Evolutionary conservation across 2,113 vertebrate species (phyloP), one percentile per base, ranked within the genome.

Genomic region (Cottus gobio): DNA sequence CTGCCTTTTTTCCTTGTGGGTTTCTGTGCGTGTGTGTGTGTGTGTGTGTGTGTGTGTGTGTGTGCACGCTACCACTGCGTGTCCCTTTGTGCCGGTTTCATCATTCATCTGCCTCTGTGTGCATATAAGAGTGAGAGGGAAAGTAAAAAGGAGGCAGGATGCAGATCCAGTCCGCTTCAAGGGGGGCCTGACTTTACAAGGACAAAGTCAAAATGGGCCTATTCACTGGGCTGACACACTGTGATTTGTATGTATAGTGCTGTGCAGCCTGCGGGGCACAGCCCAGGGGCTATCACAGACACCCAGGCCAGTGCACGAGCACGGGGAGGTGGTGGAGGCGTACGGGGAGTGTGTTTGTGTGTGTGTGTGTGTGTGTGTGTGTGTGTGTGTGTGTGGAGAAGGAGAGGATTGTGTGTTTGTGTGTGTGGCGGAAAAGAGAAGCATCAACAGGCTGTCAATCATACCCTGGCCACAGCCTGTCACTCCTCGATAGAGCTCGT

Each of bases 371-470:
- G 65, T 39, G 60, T 44, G 71, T 36, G 68, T 46, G 34, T 31
- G 50, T 50, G 18, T 18, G 60, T 44, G 71, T 36, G 68, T 46
- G 34, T 31, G 50, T 50, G 18, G 5, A 50, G 46, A 22, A 50
- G 18, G 20, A 50, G 18, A 50, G 46, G 18, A 22, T 62, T 48
- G 72, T 71, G 50, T 62, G n/a, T 50, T 63, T 22, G 74, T 28
- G 46, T 63, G 36, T 58, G 72, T 48, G 60, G 64, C 66, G 57
- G 74, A 77, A 24, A 79, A 87, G 75, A 79, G 83, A 82, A 85
- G 90, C 89, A 88, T 92, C 92, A 93, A 91, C 91, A 85, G 90
- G 90, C 92, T 94, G 93, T 93, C 93, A 93, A 93, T 94, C 94
- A 94, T 82, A 62, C 68, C 54, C 68, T 7, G 72, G 79, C 83